Evolutionary conservation across 2,113 vertebrate species (phyloP).

Genomic region (Notiomystis cincta): DNA sequence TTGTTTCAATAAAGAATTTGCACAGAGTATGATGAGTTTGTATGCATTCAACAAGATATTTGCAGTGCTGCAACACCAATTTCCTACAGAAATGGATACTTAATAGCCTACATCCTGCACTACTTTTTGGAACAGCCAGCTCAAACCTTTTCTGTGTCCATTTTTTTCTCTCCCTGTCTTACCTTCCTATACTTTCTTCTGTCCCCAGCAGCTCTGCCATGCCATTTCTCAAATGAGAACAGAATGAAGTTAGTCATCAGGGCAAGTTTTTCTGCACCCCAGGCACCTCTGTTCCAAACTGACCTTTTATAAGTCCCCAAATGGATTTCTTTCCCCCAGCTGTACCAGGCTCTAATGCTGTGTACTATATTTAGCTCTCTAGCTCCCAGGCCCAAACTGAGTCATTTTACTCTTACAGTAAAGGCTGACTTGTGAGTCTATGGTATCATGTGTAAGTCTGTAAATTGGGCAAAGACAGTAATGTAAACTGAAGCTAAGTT

Average conservation of each 20-base stretch:
- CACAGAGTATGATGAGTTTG: slow-evolving; percentile 20
- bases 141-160: background rate
- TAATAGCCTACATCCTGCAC: background rate
- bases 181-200: background rate
- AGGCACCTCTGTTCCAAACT: background rate
- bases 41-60: background rate
- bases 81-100: background rate
- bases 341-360: background rate
- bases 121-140: background rate
- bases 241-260: background rate
- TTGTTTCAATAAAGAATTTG: slow-evolving; percentile 78
- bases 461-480: background rate
- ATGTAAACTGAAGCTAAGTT: background rate
- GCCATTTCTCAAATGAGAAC: background rate
- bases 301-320: background rate
- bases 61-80: background rate
- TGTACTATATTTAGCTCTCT: background rate
- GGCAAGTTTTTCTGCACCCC: background rate
- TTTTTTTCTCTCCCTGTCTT: background rate
- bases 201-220: background rate
- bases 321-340: background rate
- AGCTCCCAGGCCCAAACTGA: background rate
- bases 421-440: background rate
- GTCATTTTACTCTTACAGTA: background rate
- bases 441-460: background rate